These are phyloP conservation scores for Eupithecia subumbrata DNA, from an alignment of 2,888 invertebrate species.

Conservation along the genomic window DNA sequence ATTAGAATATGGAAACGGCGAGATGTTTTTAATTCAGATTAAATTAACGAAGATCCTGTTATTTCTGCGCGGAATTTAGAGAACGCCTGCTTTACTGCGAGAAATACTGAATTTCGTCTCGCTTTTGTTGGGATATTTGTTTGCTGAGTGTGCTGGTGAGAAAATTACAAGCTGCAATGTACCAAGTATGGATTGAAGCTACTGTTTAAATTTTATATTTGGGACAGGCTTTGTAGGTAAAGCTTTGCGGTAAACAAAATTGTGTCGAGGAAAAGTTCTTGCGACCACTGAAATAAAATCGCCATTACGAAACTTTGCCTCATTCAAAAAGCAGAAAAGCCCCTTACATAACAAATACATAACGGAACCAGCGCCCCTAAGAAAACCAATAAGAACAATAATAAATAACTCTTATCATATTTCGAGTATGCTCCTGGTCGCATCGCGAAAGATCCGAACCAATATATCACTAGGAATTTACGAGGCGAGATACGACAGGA, in stretches of 20 bases:
- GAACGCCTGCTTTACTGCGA: constrained; percentile 40
- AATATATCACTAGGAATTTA: constrained; percentile 94
- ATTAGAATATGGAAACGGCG: constrained; percentile 72
- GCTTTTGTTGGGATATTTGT: constrained; percentile 45
- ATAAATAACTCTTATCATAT: constrained; percentile 85
- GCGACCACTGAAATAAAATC: not conserved
- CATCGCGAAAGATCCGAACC: constrained; percentile 84
- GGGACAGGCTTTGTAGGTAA: not conserved
- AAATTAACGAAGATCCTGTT: constrained; percentile 72
- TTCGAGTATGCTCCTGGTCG: constrained; percentile 84
- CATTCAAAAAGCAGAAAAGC: constrained; percentile 49
- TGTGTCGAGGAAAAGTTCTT: not conserved
- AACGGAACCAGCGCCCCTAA: constrained; percentile 67
- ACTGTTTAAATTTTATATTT: not conserved
- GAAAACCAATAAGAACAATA: constrained; percentile 85
- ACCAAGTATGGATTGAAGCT: not conserved
- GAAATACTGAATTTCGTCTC: constrained; percentile 42
- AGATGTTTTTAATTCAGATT: constrained; percentile 73
- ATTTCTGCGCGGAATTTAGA: constrained; percentile 54
- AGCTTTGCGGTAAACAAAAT: not conserved
- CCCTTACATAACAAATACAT: constrained; percentile 61
- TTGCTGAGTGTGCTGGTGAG: constrained; percentile 31
- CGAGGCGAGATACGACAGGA: constrained; percentile 95
- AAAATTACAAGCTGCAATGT: constrained; percentile 19
- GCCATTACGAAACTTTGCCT: constrained; percentile 16